Conservation (phyloP, 2,113 vertebrate genomes). For the Rhinichthys klamathensis region DNA sequence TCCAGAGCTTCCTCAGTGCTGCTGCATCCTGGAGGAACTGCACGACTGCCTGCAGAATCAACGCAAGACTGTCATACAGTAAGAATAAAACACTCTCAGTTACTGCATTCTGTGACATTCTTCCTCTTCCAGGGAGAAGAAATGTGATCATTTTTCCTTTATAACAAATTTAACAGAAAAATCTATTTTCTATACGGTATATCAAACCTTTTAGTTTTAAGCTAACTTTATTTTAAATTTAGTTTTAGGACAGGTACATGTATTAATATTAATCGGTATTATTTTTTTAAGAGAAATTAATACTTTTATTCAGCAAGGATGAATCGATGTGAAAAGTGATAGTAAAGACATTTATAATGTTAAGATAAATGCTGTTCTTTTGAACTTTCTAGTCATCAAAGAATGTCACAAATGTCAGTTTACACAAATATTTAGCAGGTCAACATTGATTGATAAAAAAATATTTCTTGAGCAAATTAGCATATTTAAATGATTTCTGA, state of each 20-base stretch:
- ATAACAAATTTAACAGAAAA: neutral
- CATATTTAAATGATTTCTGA: neutral
- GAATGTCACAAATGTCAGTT: no score
- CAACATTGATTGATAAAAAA: neutral
- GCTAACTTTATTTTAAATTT: neutral
- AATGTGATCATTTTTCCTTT: neutral
- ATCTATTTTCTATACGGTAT: neutral
- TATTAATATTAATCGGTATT: neutral
- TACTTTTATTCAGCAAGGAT: neutral
- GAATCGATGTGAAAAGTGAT: neutral
- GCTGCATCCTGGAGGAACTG: constrained; percentile 82
- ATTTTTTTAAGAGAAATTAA: neutral
- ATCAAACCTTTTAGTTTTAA: no score
- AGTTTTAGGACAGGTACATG: neutral
- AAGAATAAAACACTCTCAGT: constrained; percentile 59
- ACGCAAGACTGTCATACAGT: constrained; percentile 86
- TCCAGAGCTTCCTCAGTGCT: constrained; percentile 83
- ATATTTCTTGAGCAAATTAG: neutral
- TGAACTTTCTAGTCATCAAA: no score
- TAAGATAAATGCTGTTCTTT: no score
- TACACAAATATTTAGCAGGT: neutral
- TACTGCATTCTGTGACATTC: neutral
- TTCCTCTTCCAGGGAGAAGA: neutral
- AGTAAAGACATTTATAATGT: neutral
- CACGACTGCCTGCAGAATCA: constrained; percentile 78